Base-by-base conservation (phyloP, 2,797 vertebrate genomes). In the Enteromius mattozi region DNA sequence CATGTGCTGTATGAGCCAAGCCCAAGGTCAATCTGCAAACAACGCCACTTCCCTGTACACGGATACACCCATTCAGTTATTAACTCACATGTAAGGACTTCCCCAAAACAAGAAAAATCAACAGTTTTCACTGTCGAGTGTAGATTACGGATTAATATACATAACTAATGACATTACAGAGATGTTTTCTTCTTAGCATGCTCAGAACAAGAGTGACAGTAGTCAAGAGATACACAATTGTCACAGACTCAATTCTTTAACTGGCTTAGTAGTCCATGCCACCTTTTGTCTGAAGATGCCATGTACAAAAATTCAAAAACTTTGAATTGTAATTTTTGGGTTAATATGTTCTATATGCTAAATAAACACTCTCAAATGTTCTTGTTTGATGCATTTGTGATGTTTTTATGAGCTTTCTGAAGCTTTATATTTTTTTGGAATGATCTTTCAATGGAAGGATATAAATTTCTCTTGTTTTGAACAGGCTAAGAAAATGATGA, bases 11-110 rank as follows among this genome's bases (percentile, higher is more conserved):
- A 81, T 30, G 6, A 82, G 27, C 61, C 59, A 65, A 75, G 6
- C 61, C 19, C 54, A 72, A 47, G 71, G 70, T 63, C 45, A 27
- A 21, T 82, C n/a, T 2, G 16, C 71, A 54, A 65, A 65, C 61
- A 68, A 54, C 16, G 8, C 3, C 24, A 80, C 61, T 61, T 78
- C 37, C n/a, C 56, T 63, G 42, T 56, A 27, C n/a, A 71, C 3
- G 10, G 9, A 49, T 37, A 35, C n/a, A 49, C 33, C 10, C 59
- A 45, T 42, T 33, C 17, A 14, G n/a, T 30, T 71, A 37, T 59
- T 71, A 40, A 59, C 35, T 59, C 24, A 21, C n/a, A 56, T 42
- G 30, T 19, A 33, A 30, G 21, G 33, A 76, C 59, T 75, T 82
- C 45, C 71, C n/a, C 3, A 40, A 49, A 40, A 49, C 4, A 37